phyloP scores from a whole-genome alignment of 2,888 invertebrate genomes.

The Apeira syringaria region DNA sequence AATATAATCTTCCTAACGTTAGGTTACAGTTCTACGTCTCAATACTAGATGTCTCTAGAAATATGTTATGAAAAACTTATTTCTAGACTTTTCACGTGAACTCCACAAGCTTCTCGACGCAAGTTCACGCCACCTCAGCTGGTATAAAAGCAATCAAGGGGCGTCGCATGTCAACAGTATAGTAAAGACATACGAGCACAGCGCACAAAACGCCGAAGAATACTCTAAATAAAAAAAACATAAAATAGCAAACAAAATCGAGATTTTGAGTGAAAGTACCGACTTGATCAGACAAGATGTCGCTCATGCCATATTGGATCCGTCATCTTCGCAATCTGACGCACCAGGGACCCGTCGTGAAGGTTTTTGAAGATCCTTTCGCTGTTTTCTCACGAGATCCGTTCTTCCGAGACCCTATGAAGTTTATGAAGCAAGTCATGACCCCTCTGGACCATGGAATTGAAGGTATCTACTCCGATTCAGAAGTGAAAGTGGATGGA shows the following conservation, averaged over 20 bases:
- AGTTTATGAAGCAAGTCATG: conserved; percentile 53
- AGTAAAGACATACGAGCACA: conserved; percentile 29
- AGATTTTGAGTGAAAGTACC: conserved; percentile 12
- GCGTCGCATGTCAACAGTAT: conserved; percentile 26
- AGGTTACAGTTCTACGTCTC: conserved; percentile 27
- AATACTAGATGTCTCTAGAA: conserved; percentile 46
- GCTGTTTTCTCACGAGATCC: conserved; percentile 60
- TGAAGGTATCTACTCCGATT: conserved; percentile 79
- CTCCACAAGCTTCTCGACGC: conserved; percentile 44
- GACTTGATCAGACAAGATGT: conserved; percentile 52
- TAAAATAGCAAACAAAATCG: neutral
- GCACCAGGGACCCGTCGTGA: conserved; percentile 57
- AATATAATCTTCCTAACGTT: too few relatives aligned
- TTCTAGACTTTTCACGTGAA: conserved; percentile 55
- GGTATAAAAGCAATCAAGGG: conserved; percentile 56
- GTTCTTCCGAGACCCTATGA: conserved; percentile 68
- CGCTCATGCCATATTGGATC: conserved; percentile 71
- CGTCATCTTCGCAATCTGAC: conserved; percentile 68
- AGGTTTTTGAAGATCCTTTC: conserved; percentile 65
- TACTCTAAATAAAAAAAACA: too few relatives aligned
- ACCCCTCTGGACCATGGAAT: conserved; percentile 61
- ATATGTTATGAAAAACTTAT: neutral
- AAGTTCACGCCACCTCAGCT: conserved; percentile 48
- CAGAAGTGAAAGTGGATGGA: conserved; percentile 83
- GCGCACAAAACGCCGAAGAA: neutral